Percentiles rank a stretch among this genome's conserved stretches.
phyloP scores from a whole-genome alignment of 2,888 invertebrate genomes.

The Lasioglossum lativentre region DNA sequence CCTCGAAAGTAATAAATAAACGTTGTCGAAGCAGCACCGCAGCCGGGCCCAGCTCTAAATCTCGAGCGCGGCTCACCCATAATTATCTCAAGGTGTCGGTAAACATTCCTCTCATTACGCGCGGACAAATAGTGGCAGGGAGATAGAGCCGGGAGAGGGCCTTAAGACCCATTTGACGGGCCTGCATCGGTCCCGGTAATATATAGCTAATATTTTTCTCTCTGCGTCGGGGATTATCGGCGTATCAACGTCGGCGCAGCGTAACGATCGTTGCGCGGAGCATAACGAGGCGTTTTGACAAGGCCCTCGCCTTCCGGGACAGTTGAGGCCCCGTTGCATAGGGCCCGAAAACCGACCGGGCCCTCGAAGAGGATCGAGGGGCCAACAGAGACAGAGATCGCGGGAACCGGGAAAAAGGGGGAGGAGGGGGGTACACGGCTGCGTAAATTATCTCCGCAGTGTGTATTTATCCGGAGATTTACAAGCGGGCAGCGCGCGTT shows the following conservation, averaged over 20 bases:
- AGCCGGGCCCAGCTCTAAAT: conserved; percentile 28
- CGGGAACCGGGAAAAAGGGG: not conserved
- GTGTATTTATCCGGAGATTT: conserved; percentile 84
- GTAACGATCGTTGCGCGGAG: conserved; percentile 53
- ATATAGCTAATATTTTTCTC: conserved; percentile 56
- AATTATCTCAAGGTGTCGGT: conserved; percentile 63
- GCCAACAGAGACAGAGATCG: not conserved
- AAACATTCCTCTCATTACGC: conserved; percentile 61
- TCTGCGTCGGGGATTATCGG: conserved; percentile 55
- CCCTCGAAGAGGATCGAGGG: not conserved
- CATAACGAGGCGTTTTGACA: conserved; percentile 67
- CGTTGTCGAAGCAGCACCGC: not conserved
- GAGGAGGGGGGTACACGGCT: conserved; percentile 70
- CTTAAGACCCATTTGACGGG: conserved; percentile 8
- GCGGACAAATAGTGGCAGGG: conserved; percentile 21
- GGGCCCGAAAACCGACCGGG: conserved; percentile 57
- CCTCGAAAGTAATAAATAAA: conserved; percentile 46
- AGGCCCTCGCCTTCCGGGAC: conserved; percentile 66
- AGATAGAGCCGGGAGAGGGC: not conserved
- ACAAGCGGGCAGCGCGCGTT: conserved; percentile 82
- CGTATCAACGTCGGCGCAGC: conserved; percentile 56
- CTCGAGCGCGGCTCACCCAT: conserved; percentile 37
- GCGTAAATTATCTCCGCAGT: conserved; percentile 83
- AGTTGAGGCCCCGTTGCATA: conserved; percentile 27
- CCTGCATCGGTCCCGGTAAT: conserved; percentile 27